Evolutionary conservation across 2,797 vertebrate species (phyloP).

Genomic region (Ataeniobius toweri): DNA sequence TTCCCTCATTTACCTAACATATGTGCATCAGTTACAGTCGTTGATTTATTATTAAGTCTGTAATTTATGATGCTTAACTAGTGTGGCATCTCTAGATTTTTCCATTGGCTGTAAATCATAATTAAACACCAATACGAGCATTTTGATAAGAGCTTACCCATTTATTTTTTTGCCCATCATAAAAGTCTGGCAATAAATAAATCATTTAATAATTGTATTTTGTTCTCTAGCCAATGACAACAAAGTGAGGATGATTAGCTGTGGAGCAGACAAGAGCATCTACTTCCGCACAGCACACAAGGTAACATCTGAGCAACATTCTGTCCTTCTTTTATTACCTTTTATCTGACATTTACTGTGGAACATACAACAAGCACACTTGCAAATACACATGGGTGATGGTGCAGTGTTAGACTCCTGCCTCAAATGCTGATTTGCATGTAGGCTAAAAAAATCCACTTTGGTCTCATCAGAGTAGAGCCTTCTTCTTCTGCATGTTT

Average conservation of each 20-base stretch:
- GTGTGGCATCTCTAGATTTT: too few relatives aligned
- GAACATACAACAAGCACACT: background rate
- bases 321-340: background rate
- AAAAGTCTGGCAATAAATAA: background rate
- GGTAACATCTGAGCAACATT: constrained; percentile 69
- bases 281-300: constrained; percentile 93
- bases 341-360: background rate
- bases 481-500: background rate
- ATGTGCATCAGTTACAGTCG: background rate
- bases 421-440: background rate
- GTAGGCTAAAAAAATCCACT: background rate
- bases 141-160: background rate
- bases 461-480: background rate
- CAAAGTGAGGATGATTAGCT: constrained; percentile 94
- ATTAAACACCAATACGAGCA: background rate
- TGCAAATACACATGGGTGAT: background rate
- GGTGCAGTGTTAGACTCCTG: background rate
- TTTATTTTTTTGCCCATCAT: background rate
- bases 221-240: constrained; percentile 84
- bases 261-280: constrained; percentile 97
- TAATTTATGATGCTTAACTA: background rate
- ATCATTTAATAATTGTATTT: background rate
- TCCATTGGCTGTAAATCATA: background rate
- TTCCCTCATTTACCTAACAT: background rate
- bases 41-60: background rate